Evolutionary conservation across 2,113 vertebrate genomes (phyloP).

Genomic region (Protobothrops flavoviridis): DNA sequence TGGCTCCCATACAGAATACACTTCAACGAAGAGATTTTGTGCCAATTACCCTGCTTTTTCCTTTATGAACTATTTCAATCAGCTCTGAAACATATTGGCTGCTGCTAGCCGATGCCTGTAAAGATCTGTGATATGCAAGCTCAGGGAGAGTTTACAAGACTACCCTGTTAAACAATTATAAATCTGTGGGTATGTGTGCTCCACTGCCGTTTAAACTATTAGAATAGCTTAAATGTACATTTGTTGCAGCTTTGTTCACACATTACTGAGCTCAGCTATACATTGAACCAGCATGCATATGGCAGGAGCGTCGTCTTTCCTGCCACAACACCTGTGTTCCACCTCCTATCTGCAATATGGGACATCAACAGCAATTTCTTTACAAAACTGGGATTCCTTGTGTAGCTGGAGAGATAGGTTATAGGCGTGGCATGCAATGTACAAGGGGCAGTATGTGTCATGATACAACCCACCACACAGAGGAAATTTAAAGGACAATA

Average conservation of each 20-base stretch:
- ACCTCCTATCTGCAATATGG: background rate
- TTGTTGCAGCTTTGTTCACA: background rate
- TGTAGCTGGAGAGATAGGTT: background rate
- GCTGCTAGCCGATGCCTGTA: background rate
- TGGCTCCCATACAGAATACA: slow-evolving; percentile 22
- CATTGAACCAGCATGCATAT: background rate
- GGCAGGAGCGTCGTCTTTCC: too few relatives aligned
- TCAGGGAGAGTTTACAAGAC: background rate
- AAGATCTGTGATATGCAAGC: background rate
- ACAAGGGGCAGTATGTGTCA: background rate
- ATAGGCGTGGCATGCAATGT: background rate
- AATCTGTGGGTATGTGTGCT: background rate
- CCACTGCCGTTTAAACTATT: background rate
- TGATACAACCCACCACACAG: background rate
- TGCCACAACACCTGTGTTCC: background rate
- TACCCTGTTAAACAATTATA: background rate
- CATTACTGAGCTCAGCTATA: background rate
- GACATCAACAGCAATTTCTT: background rate
- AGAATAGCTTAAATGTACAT: background rate
- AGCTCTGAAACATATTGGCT: background rate
- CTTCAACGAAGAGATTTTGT: background rate
- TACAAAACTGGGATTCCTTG: background rate
- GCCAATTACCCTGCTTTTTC: background rate
- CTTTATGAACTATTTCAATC: slow-evolving; percentile 21
- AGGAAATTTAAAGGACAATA: background rate